These are phyloP conservation scores for Haliaeetus leucogaster DNA, from an alignment of 2,113 vertebrate genomes.

Conservation along the genomic window DNA sequence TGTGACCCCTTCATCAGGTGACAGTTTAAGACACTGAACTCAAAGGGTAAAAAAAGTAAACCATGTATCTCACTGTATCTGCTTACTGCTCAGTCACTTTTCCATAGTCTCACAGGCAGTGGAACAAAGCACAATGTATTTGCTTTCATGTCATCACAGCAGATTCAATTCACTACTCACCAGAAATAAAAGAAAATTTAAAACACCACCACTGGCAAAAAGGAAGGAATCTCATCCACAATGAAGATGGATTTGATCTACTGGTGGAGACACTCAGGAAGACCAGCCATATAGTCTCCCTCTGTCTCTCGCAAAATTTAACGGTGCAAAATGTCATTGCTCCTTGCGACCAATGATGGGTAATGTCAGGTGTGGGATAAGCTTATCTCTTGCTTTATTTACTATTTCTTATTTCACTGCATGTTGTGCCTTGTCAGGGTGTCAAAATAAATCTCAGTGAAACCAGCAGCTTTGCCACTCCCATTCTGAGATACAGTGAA, in stretches of 20 bases:
- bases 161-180: constrained; percentile 10
- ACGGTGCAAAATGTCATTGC: constrained; percentile 36
- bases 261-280: background rate
- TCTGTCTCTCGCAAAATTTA: background rate
- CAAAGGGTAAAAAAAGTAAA: constrained; percentile 10
- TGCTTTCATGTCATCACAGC: background rate
- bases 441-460: constrained; percentile 6
- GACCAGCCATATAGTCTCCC: background rate
- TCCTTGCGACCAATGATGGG: constrained; percentile 34
- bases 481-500: background rate
- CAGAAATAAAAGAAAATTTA: background rate
- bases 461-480: background rate
- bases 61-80: background rate
- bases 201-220: background rate
- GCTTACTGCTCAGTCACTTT: background rate
- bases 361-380: constrained; percentile 50
- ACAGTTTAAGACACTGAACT: constrained; percentile 49
- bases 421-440: background rate
- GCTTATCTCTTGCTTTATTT: constrained; percentile 37
- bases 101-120: background rate
- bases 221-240: background rate
- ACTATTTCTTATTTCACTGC: constrained; percentile 43
- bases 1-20: constrained; percentile 24
- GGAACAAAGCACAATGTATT: background rate
- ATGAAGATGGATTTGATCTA: background rate